phyloP scores from a whole-genome alignment of 2,113 vertebrate species.

The Jacana jacana region DNA sequence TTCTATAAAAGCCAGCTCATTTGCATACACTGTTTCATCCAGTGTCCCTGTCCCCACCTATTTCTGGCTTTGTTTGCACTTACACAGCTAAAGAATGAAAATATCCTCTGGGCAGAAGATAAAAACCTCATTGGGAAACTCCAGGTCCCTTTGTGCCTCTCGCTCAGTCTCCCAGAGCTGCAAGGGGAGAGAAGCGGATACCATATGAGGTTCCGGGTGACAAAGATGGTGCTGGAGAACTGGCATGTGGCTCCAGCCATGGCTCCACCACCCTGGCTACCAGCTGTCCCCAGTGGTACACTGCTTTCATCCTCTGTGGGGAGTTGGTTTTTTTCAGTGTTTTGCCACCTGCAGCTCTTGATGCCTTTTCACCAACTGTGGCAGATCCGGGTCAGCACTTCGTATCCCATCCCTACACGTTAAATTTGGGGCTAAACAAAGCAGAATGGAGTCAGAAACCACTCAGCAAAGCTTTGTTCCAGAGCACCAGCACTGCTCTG shows the following conservation, averaged over 20 bases:
- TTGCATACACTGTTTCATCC: background rate
- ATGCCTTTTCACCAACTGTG: background rate
- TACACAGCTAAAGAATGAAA: background rate
- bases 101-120: background rate
- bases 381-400: background rate
- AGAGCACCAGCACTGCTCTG: background rate
- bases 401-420: rapidly evolving
- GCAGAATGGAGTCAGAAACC: background rate
- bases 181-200: background rate
- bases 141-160: background rate
- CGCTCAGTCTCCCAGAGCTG: rapidly evolving
- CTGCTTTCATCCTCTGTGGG: background rate
- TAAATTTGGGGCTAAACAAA: background rate
- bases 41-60: background rate
- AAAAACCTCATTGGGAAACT: background rate
- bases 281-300: rapidly evolving
- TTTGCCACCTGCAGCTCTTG: background rate
- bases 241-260: background rate
- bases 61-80: background rate
- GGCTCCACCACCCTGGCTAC: background rate
- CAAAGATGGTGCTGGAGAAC: background rate
- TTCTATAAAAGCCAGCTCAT: background rate
- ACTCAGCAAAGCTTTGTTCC: background rate
- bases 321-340: background rate
- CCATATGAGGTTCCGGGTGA: rapidly evolving